Percentiles rank a stretch among this genome's conserved stretches.
These are phyloP conservation scores for Corythaeola cristata DNA, from an alignment of 2,113 vertebrate species.

Conservation along the genomic window DNA sequence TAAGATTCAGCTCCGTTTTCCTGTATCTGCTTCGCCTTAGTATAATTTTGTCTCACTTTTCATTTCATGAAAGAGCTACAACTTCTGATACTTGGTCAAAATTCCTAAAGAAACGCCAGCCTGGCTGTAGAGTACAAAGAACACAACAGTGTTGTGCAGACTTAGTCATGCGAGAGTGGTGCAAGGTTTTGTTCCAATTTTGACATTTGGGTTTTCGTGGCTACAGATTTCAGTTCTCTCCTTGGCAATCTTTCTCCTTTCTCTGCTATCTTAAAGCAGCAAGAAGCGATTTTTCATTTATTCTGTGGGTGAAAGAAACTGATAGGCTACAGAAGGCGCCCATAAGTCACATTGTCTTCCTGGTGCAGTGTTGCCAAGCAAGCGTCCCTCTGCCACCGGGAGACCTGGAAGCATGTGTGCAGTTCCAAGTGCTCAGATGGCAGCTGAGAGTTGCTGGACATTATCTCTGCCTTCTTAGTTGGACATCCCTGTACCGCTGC, in stretches of 20 bases:
- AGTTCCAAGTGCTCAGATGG: neutral
- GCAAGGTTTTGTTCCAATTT: neutral
- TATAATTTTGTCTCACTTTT: neutral
- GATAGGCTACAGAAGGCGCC: neutral
- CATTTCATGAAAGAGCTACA: neutral
- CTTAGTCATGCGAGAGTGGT: neutral
- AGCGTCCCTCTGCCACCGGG: neutral
- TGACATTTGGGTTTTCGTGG: neutral
- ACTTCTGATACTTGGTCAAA: neutral
- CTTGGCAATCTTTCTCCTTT: neutral
- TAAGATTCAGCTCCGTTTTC: neutral
- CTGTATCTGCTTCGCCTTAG: neutral
- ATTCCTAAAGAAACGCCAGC: neutral
- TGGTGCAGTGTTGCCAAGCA: neutral
- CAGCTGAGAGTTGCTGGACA: neutral
- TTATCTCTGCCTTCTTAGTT: neutral
- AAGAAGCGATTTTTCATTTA: neutral
- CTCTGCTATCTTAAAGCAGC: neutral
- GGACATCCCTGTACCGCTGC: neutral
- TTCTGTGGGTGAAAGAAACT: neutral
- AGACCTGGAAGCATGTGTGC: neutral
- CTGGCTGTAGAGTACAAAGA: neutral
- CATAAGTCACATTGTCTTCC: fast-evolving
- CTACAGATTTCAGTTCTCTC: neutral
- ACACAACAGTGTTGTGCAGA: fast-evolving